phyloP scores from a whole-genome alignment of 1,140 invertebrate species.

The Lycorma delicatula region DNA sequence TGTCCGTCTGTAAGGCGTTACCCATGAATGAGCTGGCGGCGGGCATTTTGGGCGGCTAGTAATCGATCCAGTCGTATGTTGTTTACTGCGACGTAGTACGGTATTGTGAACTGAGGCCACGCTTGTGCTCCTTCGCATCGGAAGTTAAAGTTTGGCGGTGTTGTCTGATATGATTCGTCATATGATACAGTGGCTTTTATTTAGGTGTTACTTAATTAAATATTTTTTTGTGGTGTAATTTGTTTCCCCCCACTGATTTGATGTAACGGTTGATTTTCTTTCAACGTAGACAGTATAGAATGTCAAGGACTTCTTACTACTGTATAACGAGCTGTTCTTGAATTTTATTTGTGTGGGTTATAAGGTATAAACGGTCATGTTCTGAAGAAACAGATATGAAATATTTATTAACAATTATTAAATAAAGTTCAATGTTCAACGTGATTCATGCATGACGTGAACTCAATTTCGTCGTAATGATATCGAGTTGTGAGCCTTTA shows the following conservation, averaged over 20 bases:
- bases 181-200: not conserved
- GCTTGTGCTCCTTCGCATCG: too few relatives aligned
- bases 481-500: conserved; percentile 37
- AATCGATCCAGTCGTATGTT: conserved; percentile 20
- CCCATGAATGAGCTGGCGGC: conserved; percentile 18
- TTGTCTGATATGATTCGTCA: too few relatives aligned
- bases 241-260: not conserved
- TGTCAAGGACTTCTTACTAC: conserved; percentile 16
- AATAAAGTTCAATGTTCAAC: conserved; percentile 17
- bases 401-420: too few relatives aligned
- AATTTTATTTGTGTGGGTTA: too few relatives aligned
- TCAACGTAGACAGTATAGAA: conserved; percentile 9
- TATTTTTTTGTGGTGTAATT: not conserved
- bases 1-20: conserved; percentile 17
- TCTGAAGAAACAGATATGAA: too few relatives aligned
- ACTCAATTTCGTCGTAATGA: conserved; percentile 14
- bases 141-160: too few relatives aligned
- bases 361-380: too few relatives aligned
- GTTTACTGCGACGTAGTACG: conserved; percentile 18
- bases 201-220: not conserved
- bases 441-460: conserved; percentile 22
- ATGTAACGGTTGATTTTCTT: conserved; percentile 7
- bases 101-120: conserved; percentile 3
- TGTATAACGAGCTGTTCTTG: too few relatives aligned
- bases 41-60: not conserved